Conservation (phyloP, 2,888 invertebrate genomes). For the Drosophila histrio region DNA sequence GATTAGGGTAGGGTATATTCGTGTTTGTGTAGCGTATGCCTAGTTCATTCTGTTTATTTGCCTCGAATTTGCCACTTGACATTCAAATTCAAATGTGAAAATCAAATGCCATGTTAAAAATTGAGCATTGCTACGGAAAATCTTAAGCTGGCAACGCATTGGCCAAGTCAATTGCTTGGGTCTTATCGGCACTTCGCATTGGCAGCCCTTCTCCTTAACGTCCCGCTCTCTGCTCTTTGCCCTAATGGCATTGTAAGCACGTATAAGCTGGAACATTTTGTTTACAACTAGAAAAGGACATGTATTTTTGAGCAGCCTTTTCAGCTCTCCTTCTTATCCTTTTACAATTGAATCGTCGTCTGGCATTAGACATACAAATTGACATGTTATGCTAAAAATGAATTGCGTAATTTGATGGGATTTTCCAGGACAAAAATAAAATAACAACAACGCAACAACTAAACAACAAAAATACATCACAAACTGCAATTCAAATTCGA, state of each 20-base stretch:
- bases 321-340: slow-evolving; percentile 1
- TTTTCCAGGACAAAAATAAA: neutral
- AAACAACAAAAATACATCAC: slow-evolving; percentile 14
- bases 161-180: slow-evolving; percentile 54
- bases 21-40: neutral
- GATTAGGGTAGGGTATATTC: neutral
- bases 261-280: slow-evolving; percentile 68
- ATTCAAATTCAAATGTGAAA: slow-evolving; percentile 33
- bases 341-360: slow-evolving; percentile 20
- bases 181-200: slow-evolving; percentile 49
- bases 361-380: slow-evolving; percentile 65
- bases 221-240: slow-evolving; percentile 23
- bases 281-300: slow-evolving; percentile 52
- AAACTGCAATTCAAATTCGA: slow-evolving; percentile 42
- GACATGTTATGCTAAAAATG: slow-evolving; percentile 76
- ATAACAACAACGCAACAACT: neutral
- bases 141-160: slow-evolving; percentile 50
- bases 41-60: neutral
- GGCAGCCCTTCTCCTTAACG: slow-evolving; percentile 27
- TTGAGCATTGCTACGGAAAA: slow-evolving; percentile 40
- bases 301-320: slow-evolving; percentile 29
- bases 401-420: slow-evolving; percentile 71
- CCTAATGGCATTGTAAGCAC: slow-evolving; percentile 73
- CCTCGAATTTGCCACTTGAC: slow-evolving; percentile 7
- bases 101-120: slow-evolving; percentile 28